phyloP scores from a whole-genome alignment of 2,888 invertebrate genomes.

The Xylocampa areola region DNA sequence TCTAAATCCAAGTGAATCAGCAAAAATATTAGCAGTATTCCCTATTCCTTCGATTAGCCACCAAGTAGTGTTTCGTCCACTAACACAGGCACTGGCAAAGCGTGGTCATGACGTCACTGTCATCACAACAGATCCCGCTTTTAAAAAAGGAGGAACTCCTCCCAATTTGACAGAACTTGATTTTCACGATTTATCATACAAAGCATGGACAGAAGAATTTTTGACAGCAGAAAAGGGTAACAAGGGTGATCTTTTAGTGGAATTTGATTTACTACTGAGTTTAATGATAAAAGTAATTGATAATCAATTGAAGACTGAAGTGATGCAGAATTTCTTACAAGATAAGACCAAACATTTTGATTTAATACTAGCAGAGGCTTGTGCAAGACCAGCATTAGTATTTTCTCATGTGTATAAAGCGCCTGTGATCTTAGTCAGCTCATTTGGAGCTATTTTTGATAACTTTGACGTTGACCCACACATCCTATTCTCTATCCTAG shows the following conservation, averaged over 20 bases:
- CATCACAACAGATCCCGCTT: conserved; percentile 74
- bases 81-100: conserved; percentile 73
- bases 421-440: conserved; percentile 72
- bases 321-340: conserved; percentile 22
- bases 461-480: conserved; percentile 47
- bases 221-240: conserved; percentile 34
- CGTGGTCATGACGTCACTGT: conserved; percentile 79
- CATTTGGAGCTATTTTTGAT: conserved; percentile 56
- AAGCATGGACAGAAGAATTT: conserved; percentile 43
- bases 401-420: conserved; percentile 66
- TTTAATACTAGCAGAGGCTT: conserved; percentile 68
- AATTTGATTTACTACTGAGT: background rate
- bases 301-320: conserved; percentile 12
- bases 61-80: conserved; percentile 72
- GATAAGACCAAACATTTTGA: conserved; percentile 47
- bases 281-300: conserved; percentile 7
- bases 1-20: conserved; percentile 49
- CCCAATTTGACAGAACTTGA: conserved; percentile 78
- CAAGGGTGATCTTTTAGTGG: conserved; percentile 16
- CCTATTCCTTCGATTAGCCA: conserved; percentile 79
- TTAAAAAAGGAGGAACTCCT: conserved; percentile 56
- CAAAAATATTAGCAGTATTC: conserved; percentile 73
- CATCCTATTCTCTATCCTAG: conserved; percentile 65
- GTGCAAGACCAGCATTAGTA: conserved; percentile 54
- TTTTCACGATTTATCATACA: conserved; percentile 66